Evolutionary conservation across 2,888 invertebrate genomes (phyloP), one percentile per base, ranked within the genome.

Genomic region (Monochamus alternatus): DNA sequence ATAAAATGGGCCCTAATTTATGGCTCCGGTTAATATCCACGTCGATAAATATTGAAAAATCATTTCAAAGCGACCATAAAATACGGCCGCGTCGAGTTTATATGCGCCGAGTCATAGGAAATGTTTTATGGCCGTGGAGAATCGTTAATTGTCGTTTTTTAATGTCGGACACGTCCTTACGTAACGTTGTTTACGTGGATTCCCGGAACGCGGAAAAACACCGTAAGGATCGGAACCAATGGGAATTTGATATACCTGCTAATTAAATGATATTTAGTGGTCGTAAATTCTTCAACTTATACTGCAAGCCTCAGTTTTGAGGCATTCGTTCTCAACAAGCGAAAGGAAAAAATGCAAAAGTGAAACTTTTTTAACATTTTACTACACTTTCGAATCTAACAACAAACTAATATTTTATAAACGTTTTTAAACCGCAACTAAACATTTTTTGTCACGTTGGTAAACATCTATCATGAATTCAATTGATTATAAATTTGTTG

Each of bases 1-100:
- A 77, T 77, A 77, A 71, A 77, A 77, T 66, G 75, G 75, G 58
- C 70, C 70, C 66, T 68, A 75, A 74, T 75, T 77, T 73, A 75
- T 75, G 43, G 75, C 71, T 73, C 59, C 44, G 69, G 38, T 69
- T 75, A 71, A 77, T 73, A 66, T 66, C 64, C 68, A 55, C 59
- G 22, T 64, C 62, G 30, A 47, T 71, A 69, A 63, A 67, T 68
- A 70, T 74, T 73, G 72, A 77, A 77, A 72, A 74, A 52, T 74
- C 59, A 69, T 70, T 65, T 47, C 51, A 68, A 68, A 69, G 52
- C 62, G 65, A 73, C 47, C 51, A 32, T 66, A 66, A 66, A 66
- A 52, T 66, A 32, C 52, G 32, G n/a, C 66, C 32, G 31, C 31
- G 47, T 44, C 44, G 64, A 64, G 64, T 64, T 64, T n/a, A n/a